These are phyloP conservation scores for Steinernema scapterisci DNA, from an alignment of 2,888 invertebrate genomes.

Conservation along the genomic window DNA sequence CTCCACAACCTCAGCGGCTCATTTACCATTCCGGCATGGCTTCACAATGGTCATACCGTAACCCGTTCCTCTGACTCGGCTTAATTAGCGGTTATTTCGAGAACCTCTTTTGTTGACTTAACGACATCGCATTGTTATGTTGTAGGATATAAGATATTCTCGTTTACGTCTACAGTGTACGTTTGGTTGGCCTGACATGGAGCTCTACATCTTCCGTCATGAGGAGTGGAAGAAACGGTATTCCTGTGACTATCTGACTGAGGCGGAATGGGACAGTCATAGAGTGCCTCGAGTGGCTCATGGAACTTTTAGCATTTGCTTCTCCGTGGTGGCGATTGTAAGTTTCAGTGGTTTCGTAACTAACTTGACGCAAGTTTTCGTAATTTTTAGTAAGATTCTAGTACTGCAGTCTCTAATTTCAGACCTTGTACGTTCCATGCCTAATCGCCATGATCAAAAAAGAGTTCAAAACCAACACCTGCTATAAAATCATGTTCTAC, in stretches of 20 bases:
- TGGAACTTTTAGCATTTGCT: neutral
- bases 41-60: neutral
- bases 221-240: constrained; percentile 1
- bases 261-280: neutral
- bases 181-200: no score
- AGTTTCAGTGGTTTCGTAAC: no score
- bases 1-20: no score
- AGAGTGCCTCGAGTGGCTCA: neutral
- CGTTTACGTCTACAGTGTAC: no score
- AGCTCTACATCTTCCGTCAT: constrained; percentile 12
- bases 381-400: no score
- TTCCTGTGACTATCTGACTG: neutral
- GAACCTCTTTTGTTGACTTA: neutral
- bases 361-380: no score
- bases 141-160: neutral
- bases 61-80: neutral
- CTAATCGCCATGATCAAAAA: constrained; percentile 35
- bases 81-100: neutral
- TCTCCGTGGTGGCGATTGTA: constrained; percentile 2
- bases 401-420: neutral
- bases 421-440: constrained; percentile 39
- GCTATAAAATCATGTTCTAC: constrained; percentile 43
- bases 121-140: neutral
- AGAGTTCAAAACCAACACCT: constrained; percentile 38
- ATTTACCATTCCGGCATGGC: no score